phyloP scores from a whole-genome alignment of 1,140 invertebrate genomes.

The Heterodera carotae region DNA sequence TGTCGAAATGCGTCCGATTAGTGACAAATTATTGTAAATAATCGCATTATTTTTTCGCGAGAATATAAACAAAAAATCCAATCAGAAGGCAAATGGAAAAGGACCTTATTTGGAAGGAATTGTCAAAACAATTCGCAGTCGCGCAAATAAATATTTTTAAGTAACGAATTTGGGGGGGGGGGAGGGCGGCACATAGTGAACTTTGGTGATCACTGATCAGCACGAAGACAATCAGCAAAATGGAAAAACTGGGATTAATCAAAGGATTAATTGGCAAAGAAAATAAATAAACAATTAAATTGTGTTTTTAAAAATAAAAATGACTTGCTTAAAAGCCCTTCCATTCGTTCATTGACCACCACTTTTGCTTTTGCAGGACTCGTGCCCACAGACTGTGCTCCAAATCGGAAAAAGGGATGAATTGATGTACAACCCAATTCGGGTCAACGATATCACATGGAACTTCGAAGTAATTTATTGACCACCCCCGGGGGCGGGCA shows the following conservation, averaged over 20 bases:
- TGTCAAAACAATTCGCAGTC: too few relatives aligned
- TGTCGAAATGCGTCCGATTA: neutral
- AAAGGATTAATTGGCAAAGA: too few relatives aligned
- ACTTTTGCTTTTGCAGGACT: conserved; percentile 52
- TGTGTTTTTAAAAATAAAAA: neutral
- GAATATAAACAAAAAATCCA: too few relatives aligned
- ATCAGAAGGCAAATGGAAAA: too few relatives aligned
- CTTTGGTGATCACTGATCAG: too few relatives aligned
- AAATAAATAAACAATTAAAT: too few relatives aligned
- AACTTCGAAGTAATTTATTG: conserved; percentile 68
- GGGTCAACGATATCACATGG: conserved; percentile 67
- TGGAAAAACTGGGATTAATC: neutral
- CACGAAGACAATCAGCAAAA: neutral
- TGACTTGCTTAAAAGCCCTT: neutral
- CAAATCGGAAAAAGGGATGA: conserved; percentile 62
- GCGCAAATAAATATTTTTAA: too few relatives aligned
- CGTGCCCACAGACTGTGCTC: conserved; percentile 64
- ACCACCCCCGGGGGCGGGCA: too few relatives aligned
- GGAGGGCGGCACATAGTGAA: neutral
- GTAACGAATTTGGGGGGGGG: neutral
- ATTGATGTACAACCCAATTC: conserved; percentile 63
- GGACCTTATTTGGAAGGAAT: too few relatives aligned
- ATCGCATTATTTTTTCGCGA: too few relatives aligned
- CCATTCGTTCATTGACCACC: too few relatives aligned
- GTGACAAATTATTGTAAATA: neutral